Conservation (phyloP, 2,888 invertebrate species). For the Petrolisthes cinctipes region DNA sequence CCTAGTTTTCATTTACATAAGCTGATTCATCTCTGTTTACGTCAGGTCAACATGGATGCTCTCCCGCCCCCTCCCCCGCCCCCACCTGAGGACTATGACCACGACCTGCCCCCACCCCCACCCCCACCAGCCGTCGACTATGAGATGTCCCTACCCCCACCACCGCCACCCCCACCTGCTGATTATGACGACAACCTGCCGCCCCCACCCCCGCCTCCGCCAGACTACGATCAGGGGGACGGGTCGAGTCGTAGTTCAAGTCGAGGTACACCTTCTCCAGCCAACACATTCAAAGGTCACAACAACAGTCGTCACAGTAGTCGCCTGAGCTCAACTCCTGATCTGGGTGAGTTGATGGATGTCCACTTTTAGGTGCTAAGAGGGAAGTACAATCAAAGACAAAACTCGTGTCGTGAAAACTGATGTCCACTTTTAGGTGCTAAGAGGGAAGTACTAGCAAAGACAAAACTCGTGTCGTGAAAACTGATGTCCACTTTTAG, state of each 20-base stretch:
- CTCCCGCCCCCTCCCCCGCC: slow-evolving; percentile 32
- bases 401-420: too few species aligned
- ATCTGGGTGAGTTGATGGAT: too few species aligned
- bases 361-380: too few species aligned
- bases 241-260: neutral
- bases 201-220: slow-evolving; percentile 31
- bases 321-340: too few species aligned
- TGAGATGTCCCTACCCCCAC: slow-evolving; percentile 10
- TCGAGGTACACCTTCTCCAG: neutral
- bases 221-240: slow-evolving; percentile 21
- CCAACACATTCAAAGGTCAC: neutral
- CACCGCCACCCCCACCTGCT: slow-evolving; percentile 25
- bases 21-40: neutral
- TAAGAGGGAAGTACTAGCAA: too few species aligned
- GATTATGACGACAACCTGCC: neutral
- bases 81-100: slow-evolving; percentile 31
- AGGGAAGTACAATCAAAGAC: too few species aligned
- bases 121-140: slow-evolving; percentile 23
- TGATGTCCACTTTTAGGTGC: too few species aligned
- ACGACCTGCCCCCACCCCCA: slow-evolving; percentile 28
- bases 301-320: neutral
- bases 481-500: too few species aligned
- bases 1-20: neutral
- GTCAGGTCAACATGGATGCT: slow-evolving; percentile 10
- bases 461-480: too few species aligned